Evolutionary conservation across 2,888 invertebrate species (phyloP).

Genomic region (Ormyrus pomaceus): DNA sequence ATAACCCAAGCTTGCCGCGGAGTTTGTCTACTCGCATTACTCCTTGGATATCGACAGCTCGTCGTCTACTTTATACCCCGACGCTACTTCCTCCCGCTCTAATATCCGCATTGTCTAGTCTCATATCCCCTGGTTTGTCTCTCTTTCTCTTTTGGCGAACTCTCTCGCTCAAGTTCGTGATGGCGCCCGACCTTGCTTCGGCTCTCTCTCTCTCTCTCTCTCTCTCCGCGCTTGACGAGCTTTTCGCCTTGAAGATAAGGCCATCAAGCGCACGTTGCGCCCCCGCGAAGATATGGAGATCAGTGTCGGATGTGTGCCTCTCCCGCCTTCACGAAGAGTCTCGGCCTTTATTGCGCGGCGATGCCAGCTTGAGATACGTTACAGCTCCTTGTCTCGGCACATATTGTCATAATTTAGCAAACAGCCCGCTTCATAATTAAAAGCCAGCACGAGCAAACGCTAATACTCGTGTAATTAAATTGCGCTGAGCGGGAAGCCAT

Average conservation of each 20-base stretch:
- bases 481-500: slow-evolving; percentile 6
- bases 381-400: slow-evolving; percentile 19
- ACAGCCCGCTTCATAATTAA: slow-evolving; percentile 54
- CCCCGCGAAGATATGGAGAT: slow-evolving; percentile 52
- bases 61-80: slow-evolving; percentile 68
- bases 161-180: slow-evolving; percentile 59
- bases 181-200: not conserved
- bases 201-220: too few species aligned
- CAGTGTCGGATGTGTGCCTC: slow-evolving; percentile 48
- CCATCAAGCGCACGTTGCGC: slow-evolving; percentile 72
- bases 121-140: slow-evolving; percentile 48
- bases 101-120: slow-evolving; percentile 72
- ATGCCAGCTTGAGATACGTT: not conserved
- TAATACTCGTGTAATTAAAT: slow-evolving; percentile 31
- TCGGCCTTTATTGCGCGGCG: slow-evolving; percentile 36
- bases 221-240: slow-evolving; percentile 56
- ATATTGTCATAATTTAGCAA: slow-evolving; percentile 56
- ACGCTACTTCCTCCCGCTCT: slow-evolving; percentile 67
- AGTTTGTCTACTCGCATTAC: slow-evolving; percentile 69
- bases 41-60: slow-evolving; percentile 70
- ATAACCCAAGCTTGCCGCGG: slow-evolving; percentile 58
- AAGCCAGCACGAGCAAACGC: slow-evolving; percentile 24
- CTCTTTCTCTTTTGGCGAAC: not conserved
- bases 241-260: slow-evolving; percentile 69
- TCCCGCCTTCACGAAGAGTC: not conserved